Percentiles rank a stretch among this genome's conserved stretches.
Evolutionary conservation across 1,140 invertebrate species (phyloP).

Genomic region (Pararge aegeria): DNA sequence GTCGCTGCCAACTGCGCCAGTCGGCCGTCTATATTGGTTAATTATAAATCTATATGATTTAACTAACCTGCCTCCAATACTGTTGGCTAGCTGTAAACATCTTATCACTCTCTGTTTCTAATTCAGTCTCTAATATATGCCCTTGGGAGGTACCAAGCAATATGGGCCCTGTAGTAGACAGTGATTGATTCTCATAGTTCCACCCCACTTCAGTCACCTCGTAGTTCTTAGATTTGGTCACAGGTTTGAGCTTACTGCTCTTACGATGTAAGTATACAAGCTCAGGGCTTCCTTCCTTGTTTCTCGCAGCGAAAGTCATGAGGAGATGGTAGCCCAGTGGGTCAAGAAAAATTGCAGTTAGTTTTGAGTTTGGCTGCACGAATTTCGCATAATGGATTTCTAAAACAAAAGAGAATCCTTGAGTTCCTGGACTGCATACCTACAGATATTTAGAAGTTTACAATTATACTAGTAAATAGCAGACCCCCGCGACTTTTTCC

Average conservation of each 20-base stretch:
- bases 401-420: too few relatives aligned
- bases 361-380: conserved; percentile 81
- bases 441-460: too few relatives aligned
- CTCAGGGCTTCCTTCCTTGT: conserved; percentile 84
- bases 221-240: conserved; percentile 87
- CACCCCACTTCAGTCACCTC: conserved; percentile 95
- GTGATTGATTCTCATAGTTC: conserved; percentile 88
- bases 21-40: too few relatives aligned
- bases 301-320: conserved; percentile 85
- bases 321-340: conserved; percentile 92
- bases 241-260: conserved; percentile 74
- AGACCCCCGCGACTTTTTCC: too few relatives aligned
- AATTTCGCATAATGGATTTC: conserved; percentile 80
- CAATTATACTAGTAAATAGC: too few relatives aligned
- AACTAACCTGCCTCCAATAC: conserved; percentile 92
- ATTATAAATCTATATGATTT: too few relatives aligned
- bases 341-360: conserved; percentile 90
- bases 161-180: conserved; percentile 88
- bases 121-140: conserved; percentile 94
- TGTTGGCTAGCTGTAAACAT: conserved; percentile 90
- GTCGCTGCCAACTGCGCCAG: too few relatives aligned
- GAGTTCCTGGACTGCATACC: too few relatives aligned
- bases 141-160: conserved; percentile 94
- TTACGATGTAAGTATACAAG: conserved; percentile 88
- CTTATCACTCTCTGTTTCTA: conserved; percentile 89